Conservation (phyloP, 2,797 vertebrate genomes). For the Sparus aurata region DNA sequence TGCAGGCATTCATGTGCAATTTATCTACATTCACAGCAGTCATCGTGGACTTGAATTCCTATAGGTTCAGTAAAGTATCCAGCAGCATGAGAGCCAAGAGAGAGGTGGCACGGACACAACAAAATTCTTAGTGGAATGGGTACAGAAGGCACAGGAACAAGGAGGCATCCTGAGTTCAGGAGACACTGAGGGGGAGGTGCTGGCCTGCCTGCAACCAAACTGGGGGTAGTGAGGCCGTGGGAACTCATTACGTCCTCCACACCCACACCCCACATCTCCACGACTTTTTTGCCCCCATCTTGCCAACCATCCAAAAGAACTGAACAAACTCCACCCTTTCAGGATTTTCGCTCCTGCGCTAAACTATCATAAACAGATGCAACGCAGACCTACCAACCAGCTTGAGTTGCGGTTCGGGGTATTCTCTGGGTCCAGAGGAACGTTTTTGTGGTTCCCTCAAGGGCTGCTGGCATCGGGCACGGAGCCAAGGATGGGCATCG, state of each 20-base stretch:
- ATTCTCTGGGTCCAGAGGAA: constrained; percentile 86
- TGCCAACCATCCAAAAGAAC: constrained; percentile 87
- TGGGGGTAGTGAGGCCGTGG: constrained; percentile 86
- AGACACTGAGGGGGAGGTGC: constrained; percentile 88
- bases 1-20: constrained; percentile 82
- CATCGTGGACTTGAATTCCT: constrained; percentile 91
- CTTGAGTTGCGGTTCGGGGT: constrained; percentile 78
- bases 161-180: constrained; percentile 69
- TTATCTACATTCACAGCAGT: constrained; percentile 92
- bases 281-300: constrained; percentile 80
- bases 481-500: constrained; percentile 89
- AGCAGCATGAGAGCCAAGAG: constrained; percentile 86
- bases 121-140: constrained; percentile 89
- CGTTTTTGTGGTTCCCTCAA: constrained; percentile 86
- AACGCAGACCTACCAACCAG: constrained; percentile 79
- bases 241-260: constrained; percentile 84
- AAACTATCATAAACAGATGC: constrained; percentile 82
- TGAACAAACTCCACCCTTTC: constrained; percentile 87
- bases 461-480: constrained; percentile 92
- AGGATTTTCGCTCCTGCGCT: constrained; percentile 80
- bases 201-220: constrained; percentile 87
- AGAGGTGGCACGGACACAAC: constrained; percentile 91
- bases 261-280: constrained; percentile 73
- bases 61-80: constrained; percentile 88
- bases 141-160: constrained; percentile 75